Evolutionary conservation across 2,797 vertebrate genomes (phyloP).

Genomic region (Gymnodraco acuticeps): DNA sequence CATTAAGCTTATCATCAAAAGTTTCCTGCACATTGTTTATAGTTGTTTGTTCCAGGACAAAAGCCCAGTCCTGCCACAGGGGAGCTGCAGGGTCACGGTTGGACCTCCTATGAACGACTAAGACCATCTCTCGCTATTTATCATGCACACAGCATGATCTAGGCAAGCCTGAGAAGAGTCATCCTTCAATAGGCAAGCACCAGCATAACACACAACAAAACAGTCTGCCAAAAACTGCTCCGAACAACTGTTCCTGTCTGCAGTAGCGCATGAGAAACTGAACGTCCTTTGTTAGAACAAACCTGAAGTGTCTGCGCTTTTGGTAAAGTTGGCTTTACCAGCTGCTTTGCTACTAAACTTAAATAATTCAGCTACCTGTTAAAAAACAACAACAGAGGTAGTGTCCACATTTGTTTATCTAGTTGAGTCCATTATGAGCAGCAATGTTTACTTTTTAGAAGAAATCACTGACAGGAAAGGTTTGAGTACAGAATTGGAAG

Average conservation of each 20-base stretch:
- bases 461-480: neutral
- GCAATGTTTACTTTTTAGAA: neutral
- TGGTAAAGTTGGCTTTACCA: neutral
- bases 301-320: neutral
- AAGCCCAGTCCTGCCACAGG: constrained; percentile 46
- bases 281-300: constrained; percentile 31
- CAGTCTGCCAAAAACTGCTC: constrained; percentile 35
- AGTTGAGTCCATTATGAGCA: neutral
- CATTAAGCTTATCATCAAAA: constrained; percentile 20
- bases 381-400: neutral
- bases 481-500: neutral
- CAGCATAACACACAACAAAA: constrained; percentile 54
- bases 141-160: constrained; percentile 81
- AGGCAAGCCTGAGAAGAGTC: constrained; percentile 73
- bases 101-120: constrained; percentile 60
- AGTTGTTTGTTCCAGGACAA: constrained; percentile 67
- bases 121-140: constrained; percentile 75
- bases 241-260: constrained; percentile 26
- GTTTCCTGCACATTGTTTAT: constrained; percentile 46
- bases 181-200: constrained; percentile 78
- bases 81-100: constrained; percentile 68
- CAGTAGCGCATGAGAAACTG: neutral
- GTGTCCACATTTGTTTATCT: neutral
- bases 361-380: neutral
- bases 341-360: neutral